Base-by-base conservation (phyloP, 2,113 vertebrate genomes). In the Ceratotherium simum region DNA sequence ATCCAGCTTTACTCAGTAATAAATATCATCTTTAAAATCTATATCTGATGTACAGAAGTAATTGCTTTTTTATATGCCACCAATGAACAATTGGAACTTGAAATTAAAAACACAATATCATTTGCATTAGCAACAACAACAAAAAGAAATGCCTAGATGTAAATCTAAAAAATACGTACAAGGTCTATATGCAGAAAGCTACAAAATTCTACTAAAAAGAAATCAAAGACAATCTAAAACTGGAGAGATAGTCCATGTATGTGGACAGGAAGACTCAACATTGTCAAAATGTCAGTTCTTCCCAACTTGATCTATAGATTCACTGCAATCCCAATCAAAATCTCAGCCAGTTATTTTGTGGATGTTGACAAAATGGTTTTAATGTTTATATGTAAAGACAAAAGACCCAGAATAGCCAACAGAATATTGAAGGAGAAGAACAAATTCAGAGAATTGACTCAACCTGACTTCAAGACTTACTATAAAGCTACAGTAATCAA, bases 301-400 rank as follows among this genome's bases (percentile, higher is more conserved):
- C 46, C 27, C 76, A 88, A 60, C 29, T 65, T 92, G 89, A 58
- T 64, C 51, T 93, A 60, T n/a, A 93, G 65, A 89, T 85, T 91
- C 70, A 51, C 17, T 20, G 9, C 36, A 72, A 67, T 83, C 33
- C 56, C 25, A 39, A 79, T 62, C 10, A 48, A 93, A 87, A 93
- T 60, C 25, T 39, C 27, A 73, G 92, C 39, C 60, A 83, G 72
- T 92, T 83, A 91, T 80, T 75, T 80, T 75, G 81, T 36, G n/a
- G 48, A 73, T 91, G 88, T 79, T 93, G 81, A 93, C 86, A 93
- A 91, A 69, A 39, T 75, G 64, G 73, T 96, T 96, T 95, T 67
- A 82, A 96, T 62, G 85, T 95, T 87, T 79, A 46, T 25, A 48
- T 12, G 12, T 48, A 90, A 48, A 87, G 67, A 29, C 46, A 46